Evolutionary conservation across 2,113 vertebrate genomes (phyloP).

Genomic region (Lepus europaeus): DNA sequence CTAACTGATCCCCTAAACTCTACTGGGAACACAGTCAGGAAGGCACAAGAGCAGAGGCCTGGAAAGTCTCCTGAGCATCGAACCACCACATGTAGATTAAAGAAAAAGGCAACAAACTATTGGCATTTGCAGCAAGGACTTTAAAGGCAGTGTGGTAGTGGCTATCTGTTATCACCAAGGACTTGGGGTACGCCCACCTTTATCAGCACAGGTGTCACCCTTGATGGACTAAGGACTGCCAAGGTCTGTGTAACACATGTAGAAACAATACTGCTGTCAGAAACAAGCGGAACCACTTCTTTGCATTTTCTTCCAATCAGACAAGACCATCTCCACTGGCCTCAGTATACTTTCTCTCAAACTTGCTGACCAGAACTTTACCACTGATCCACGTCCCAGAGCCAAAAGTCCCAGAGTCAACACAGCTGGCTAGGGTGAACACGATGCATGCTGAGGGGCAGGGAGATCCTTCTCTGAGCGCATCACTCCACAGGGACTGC

Average conservation of each 20-base stretch:
- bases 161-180: neutral
- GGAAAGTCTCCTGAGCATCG: neutral
- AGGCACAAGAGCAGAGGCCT: neutral
- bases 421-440: neutral
- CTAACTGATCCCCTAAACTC: neutral
- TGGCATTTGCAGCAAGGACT: neutral
- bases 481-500: fast-evolving
- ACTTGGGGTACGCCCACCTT: neutral
- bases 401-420: neutral
- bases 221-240: neutral
- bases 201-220: constrained; percentile 8
- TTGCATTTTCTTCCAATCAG: neutral
- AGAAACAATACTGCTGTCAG: neutral
- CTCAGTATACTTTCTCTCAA: neutral
- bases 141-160: neutral
- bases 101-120: neutral
- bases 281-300: constrained; percentile 14
- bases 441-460: neutral
- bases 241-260: neutral
- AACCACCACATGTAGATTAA: neutral
- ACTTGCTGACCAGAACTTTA: neutral
- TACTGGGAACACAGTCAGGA: fast-evolving
- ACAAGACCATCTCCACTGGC: neutral
- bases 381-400: neutral
- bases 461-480: neutral